Percentiles rank a stretch among this genome's conserved stretches.
These are phyloP conservation scores for Scolopax mira DNA, from an alignment of 2,113 vertebrate genomes.

Conservation along the genomic window DNA sequence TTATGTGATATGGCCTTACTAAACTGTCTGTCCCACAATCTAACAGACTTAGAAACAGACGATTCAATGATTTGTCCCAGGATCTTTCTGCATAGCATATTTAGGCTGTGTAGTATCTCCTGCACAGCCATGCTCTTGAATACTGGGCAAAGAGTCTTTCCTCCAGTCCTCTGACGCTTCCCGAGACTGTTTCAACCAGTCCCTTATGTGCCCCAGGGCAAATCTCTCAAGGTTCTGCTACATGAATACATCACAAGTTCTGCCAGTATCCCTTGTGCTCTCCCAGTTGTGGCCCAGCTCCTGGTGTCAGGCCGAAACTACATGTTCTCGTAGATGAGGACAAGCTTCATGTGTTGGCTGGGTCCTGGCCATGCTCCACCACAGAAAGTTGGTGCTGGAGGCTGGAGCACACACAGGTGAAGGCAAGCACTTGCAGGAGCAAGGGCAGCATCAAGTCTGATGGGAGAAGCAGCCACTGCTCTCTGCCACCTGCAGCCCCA, in stretches of 20 bases:
- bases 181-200: background rate
- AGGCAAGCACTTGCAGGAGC: background rate
- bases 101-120: background rate
- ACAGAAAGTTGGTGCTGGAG: background rate
- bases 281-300: background rate
- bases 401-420: background rate
- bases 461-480: background rate
- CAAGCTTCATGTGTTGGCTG: background rate
- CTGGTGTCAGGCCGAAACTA: background rate
- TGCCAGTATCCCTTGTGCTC: background rate
- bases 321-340: background rate
- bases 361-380: background rate
- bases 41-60: background rate
- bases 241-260: background rate
- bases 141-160: background rate
- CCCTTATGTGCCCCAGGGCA: fast-evolving
- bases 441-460: background rate
- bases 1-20: background rate
- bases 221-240: background rate
- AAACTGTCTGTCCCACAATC: background rate
- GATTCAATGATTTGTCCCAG: background rate
- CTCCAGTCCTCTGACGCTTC: background rate
- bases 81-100: background rate
- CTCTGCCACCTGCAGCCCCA: background rate
- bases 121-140: background rate